Percentiles rank a stretch among this genome's conserved stretches.
phyloP scores from a whole-genome alignment of 1,140 invertebrate genomes.

The Cylas formicarius region DNA sequence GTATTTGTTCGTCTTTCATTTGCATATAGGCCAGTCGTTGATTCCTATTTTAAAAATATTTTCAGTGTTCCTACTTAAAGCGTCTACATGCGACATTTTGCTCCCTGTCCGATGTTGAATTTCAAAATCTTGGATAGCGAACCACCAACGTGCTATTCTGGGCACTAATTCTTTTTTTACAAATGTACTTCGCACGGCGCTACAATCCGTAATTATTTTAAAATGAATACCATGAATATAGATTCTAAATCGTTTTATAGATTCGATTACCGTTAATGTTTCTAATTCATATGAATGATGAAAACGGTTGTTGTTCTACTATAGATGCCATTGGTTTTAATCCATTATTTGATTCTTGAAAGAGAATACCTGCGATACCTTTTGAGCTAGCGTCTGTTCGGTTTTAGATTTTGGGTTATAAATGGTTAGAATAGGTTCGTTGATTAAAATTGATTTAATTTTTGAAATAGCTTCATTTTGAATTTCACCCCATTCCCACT shows the following conservation, averaged over 20 bases:
- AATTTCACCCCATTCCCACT: conserved; percentile 20
- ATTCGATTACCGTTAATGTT: conserved; percentile 42
- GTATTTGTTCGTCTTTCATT: neutral
- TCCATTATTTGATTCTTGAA: conserved; percentile 28
- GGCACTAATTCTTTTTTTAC: conserved; percentile 35
- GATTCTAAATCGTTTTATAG: conserved; percentile 41
- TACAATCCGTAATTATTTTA: conserved; percentile 42
- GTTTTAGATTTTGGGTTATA: conserved; percentile 34
- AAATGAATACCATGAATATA: conserved; percentile 44
- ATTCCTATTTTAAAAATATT: neutral
- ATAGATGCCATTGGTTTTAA: conserved; percentile 41
- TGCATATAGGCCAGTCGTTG: neutral
- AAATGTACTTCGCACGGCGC: conserved; percentile 32
- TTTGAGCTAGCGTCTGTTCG: conserved; percentile 30
- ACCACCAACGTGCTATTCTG: conserved; percentile 38
- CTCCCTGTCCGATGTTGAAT: conserved; percentile 30
- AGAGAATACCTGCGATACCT: conserved; percentile 33
- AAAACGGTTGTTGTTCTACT: conserved; percentile 41
- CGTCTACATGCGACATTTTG: conserved; percentile 19
- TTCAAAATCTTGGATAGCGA: conserved; percentile 36
- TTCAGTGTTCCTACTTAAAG: conserved; percentile 17
- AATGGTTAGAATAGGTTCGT: conserved; percentile 31
- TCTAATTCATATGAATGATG: conserved; percentile 44
- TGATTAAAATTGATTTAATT: conserved; percentile 1
- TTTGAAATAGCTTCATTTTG: conserved; percentile 12